These are phyloP conservation scores for Megastigmus dorsalis DNA, from an alignment of 2,888 invertebrate species.

Conservation along the genomic window DNA sequence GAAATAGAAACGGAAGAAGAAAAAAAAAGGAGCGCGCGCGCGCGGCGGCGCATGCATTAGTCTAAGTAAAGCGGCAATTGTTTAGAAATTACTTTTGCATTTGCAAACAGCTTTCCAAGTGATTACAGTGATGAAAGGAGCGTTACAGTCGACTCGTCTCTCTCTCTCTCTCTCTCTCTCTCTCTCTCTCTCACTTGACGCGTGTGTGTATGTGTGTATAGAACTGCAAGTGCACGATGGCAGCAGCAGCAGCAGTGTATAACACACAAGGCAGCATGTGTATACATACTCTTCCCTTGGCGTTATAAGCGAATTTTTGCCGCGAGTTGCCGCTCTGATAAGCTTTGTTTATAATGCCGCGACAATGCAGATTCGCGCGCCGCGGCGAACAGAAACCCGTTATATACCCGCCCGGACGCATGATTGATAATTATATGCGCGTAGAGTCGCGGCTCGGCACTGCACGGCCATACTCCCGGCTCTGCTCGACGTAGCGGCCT, in stretches of 20 bases:
- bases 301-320: constrained; percentile 15
- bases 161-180: too few species aligned
- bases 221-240: too few species aligned
- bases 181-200: too few species aligned
- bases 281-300: background rate
- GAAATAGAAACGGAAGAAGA: background rate
- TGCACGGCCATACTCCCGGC: too few species aligned
- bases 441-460: constrained; percentile 4
- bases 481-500: too few species aligned
- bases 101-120: constrained; percentile 43
- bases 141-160: background rate
- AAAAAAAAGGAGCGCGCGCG: too few species aligned
- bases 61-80: constrained; percentile 31
- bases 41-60: constrained; percentile 1
- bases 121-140: constrained; percentile 41
- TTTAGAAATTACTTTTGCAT: constrained; percentile 41
- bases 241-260: too few species aligned
- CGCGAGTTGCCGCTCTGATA: constrained; percentile 51
- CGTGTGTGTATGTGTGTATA: background rate
- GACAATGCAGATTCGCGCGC: constrained; percentile 43
- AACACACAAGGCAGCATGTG: too few species aligned
- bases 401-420: constrained; percentile 2
- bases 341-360: constrained; percentile 48
- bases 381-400: constrained; percentile 13
- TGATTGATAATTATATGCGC: constrained; percentile 29